A percentile compares a stretch with the other conserved stretches of the same genome.
Conservation (phyloP, 1,140 invertebrate species). For the Branchinecta lynchi region DNA sequence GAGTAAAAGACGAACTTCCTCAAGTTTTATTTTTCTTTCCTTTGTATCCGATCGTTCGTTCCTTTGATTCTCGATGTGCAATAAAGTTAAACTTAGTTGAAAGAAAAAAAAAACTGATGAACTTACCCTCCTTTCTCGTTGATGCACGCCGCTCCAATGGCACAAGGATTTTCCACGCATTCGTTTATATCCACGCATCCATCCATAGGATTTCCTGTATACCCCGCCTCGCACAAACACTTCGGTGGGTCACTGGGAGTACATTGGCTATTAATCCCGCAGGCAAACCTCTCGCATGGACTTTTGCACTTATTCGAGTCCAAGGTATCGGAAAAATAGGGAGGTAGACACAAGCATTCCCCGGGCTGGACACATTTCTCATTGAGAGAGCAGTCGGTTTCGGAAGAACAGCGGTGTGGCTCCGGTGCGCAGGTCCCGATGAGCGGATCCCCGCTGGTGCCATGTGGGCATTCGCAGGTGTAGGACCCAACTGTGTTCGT, state of each 20-base stretch:
- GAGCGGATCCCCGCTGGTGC: slow-evolving; percentile 45
- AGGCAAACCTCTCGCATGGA: slow-evolving; percentile 41
- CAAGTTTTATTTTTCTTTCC: no score
- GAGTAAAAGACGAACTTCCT: no score
- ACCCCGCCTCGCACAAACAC: slow-evolving; percentile 70
- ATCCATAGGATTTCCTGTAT: slow-evolving; percentile 60
- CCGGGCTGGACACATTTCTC: slow-evolving; percentile 80
- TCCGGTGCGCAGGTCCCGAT: slow-evolving; percentile 53
- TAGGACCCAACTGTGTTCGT: slow-evolving; percentile 59
- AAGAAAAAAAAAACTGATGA: slow-evolving; percentile 1
- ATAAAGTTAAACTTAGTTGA: no score
- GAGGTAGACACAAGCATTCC: slow-evolving; percentile 71
- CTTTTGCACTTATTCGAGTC: slow-evolving; percentile 73
- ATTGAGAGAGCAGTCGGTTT: slow-evolving; percentile 64
- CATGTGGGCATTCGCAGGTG: slow-evolving; percentile 61
- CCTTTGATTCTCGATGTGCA: no score
- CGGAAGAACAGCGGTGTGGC: slow-evolving; percentile 58
- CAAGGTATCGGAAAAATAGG: slow-evolving; percentile 60
- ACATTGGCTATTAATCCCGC: slow-evolving; percentile 82
- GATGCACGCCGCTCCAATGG: slow-evolving; percentile 64
- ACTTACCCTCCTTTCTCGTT: slow-evolving; percentile 62
- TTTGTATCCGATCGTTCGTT: no score
- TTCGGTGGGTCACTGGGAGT: slow-evolving; percentile 70
- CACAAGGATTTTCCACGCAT: slow-evolving; percentile 56
- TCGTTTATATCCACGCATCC: slow-evolving; percentile 74